Percentiles rank a stretch among this genome's conserved stretches.
Conservation (phyloP, 2,888 invertebrate species). For the Scaptomyza cyrtandrae region DNA sequence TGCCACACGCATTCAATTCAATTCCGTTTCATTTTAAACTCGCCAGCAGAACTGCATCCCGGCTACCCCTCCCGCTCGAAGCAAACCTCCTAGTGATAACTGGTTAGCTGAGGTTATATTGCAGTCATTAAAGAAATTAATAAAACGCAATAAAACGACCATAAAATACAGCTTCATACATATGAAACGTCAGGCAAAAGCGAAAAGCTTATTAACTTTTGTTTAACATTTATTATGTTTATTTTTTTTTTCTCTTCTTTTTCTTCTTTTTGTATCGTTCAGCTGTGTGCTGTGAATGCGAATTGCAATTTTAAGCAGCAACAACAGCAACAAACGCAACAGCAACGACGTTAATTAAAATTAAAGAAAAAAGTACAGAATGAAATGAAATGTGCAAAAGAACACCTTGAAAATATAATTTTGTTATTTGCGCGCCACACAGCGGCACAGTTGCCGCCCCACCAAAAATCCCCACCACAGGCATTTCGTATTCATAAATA, state of each 20-base stretch:
- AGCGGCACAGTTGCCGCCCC: constrained; percentile 34
- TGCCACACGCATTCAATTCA: constrained; percentile 46
- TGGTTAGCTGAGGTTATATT: constrained; percentile 26
- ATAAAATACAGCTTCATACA: constrained; percentile 58
- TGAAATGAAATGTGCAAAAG: constrained; percentile 62
- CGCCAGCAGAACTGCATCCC: constrained; percentile 5
- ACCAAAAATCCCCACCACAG: constrained; percentile 12
- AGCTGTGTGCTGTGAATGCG: constrained; percentile 58
- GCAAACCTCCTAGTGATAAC: constrained; percentile 6
- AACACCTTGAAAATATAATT: constrained; percentile 79
- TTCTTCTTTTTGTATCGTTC: constrained; percentile 17
- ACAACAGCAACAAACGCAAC: constrained; percentile 13
- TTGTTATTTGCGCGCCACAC: constrained; percentile 75
- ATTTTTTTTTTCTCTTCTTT: constrained; percentile 20
- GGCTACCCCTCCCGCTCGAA: constrained; percentile 1
- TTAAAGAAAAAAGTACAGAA: constrained; percentile 41
- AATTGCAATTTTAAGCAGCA: constrained; percentile 68
- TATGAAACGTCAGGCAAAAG: constrained; percentile 63
- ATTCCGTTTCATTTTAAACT: constrained; percentile 53
- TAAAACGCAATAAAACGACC: constrained; percentile 73
- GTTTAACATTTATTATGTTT: constrained; percentile 65
- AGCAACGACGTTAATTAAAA: constrained; percentile 71
- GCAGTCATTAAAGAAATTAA: constrained; percentile 66
- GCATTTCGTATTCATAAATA: constrained; percentile 57
- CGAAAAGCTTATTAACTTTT: constrained; percentile 68